Evolutionary conservation across 2,113 vertebrate genomes (phyloP).

Genomic region (Alosa alosa): DNA sequence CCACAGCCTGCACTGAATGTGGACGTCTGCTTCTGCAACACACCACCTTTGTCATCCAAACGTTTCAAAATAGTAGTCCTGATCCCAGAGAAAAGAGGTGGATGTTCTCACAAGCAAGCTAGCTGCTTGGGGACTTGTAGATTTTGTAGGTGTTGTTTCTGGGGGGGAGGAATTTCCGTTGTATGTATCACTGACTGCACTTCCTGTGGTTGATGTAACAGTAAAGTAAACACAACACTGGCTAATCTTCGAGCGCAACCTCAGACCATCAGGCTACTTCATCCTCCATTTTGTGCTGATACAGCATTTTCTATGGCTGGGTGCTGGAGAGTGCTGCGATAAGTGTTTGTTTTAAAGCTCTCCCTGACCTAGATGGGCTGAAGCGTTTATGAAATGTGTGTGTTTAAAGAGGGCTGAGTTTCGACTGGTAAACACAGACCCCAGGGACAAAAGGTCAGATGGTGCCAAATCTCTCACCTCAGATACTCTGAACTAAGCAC

Average conservation of each 20-base stretch:
- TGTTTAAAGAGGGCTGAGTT: slow-evolving; percentile 2
- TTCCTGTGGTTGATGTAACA: background rate
- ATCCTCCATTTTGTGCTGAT: background rate
- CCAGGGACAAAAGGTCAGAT: background rate
- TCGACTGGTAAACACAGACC: background rate
- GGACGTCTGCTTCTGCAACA: background rate
- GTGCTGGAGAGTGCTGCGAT: background rate
- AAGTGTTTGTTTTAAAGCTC: background rate
- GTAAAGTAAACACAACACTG: background rate
- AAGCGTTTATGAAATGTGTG: background rate
- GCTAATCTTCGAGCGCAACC: background rate
- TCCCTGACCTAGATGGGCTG: background rate
- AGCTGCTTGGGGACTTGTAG: too few species aligned
- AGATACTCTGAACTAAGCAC: background rate
- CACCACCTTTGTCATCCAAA: background rate
- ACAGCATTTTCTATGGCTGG: background rate
- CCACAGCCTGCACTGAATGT: background rate
- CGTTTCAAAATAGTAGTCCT: background rate
- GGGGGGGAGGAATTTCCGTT: background rate
- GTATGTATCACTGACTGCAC: background rate
- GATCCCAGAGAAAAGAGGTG: background rate
- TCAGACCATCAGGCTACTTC: background rate
- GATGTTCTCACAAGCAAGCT: background rate
- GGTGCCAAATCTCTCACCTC: background rate
- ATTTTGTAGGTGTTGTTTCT: background rate